Evolutionary conservation across 2,797 vertebrate species (phyloP).

Genomic region (Urocyon cinereoargenteus): DNA sequence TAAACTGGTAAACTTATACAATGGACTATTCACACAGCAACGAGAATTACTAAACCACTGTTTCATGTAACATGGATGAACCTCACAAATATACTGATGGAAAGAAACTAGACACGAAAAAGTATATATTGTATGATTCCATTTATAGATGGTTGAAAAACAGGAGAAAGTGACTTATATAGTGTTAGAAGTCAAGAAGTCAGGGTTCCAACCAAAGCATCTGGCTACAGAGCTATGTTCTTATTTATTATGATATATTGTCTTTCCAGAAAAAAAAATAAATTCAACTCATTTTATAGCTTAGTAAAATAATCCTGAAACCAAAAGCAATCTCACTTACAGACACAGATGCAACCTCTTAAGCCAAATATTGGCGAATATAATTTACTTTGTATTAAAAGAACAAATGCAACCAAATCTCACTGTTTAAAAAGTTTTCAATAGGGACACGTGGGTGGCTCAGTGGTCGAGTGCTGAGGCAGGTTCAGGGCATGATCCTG

Average conservation of each 20-base stretch:
- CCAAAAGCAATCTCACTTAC: neutral
- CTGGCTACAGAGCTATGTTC: neutral
- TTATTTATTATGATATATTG: neutral
- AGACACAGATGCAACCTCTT: neutral
- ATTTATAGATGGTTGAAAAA: neutral
- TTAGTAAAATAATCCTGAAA: slow-evolving; percentile 17
- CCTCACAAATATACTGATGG: neutral
- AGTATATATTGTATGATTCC: neutral
- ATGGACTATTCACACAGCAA: neutral
- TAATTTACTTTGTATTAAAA: neutral
- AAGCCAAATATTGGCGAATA: neutral
- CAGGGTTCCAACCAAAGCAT: neutral
- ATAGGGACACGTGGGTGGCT: neutral
- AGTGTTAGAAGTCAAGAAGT: neutral
- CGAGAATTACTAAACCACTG: neutral
- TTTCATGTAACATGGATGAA: neutral
- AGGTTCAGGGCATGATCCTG: too few relatives aligned
- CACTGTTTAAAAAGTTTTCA: neutral
- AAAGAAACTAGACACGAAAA: neutral
- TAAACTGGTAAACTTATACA: neutral
- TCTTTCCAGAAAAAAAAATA: neutral
- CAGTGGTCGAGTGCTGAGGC: too few relatives aligned
- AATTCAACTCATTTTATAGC: neutral
- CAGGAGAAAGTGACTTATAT: neutral
- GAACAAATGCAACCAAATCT: neutral